A percentile compares a stretch with the other conserved stretches of the same genome.
These are phyloP conservation scores for Mesorhabditis sp. DNA, from an alignment of 2,888 invertebrate species.

Conservation along the genomic window DNA sequence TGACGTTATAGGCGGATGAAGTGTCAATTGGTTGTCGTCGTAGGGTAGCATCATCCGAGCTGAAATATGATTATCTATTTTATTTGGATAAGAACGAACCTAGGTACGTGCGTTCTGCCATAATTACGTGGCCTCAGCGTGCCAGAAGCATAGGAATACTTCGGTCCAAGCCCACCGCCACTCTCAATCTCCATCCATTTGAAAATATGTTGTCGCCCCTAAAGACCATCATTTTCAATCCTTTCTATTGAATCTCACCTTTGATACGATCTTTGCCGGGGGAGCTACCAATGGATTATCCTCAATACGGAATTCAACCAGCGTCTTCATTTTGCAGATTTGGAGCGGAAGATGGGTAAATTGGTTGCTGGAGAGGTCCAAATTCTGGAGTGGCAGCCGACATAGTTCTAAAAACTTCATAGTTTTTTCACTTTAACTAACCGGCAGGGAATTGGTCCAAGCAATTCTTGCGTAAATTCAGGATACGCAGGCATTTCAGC, in stretches of 20 bases:
- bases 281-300: conserved; percentile 23
- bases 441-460: conserved; percentile 20
- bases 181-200: neutral
- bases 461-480: conserved; percentile 15
- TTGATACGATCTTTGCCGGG: conserved; percentile 20
- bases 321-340: conserved; percentile 28
- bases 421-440: neutral
- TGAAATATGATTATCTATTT: neutral
- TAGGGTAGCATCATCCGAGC: no score
- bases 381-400: conserved; percentile 23
- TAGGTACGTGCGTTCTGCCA: neutral
- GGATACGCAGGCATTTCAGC: conserved; percentile 16
- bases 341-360: conserved; percentile 28
- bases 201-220: neutral
- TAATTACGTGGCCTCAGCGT: neutral
- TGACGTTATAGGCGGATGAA: no score
- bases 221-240: neutral
- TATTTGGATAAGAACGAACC: neutral
- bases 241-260: conserved; percentile 17
- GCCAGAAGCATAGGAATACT: neutral
- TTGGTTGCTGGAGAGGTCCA: conserved; percentile 33
- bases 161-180: neutral
- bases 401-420: conserved; percentile 20
- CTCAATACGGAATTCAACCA: conserved; percentile 16
- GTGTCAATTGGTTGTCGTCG: no score